Evolutionary conservation across 1,140 invertebrate genomes (phyloP).

Genomic region (Aphelenchoides avenae): DNA sequence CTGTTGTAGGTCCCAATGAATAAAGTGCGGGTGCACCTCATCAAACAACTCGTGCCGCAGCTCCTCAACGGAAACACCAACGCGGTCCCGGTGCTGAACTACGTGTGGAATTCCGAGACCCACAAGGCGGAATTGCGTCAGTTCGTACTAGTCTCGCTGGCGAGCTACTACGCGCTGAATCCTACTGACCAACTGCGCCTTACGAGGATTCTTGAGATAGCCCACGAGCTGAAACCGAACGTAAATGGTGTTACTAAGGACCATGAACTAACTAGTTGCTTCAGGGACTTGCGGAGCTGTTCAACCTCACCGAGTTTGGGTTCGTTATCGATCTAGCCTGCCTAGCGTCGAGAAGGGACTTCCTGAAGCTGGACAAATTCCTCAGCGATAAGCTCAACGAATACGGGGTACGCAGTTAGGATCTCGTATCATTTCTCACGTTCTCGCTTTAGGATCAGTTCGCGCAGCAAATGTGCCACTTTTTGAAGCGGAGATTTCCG

Average conservation of each 20-base stretch:
- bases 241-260: background rate
- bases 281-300: slow-evolving; percentile 76
- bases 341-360: slow-evolving; percentile 87
- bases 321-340: slow-evolving; percentile 97
- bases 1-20: slow-evolving; percentile 27
- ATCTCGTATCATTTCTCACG: background rate
- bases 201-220: slow-evolving; percentile 88
- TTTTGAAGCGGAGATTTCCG: slow-evolving; percentile 25
- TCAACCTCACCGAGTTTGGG: slow-evolving; percentile 84
- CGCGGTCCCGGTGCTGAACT: slow-evolving; percentile 39
- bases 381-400: slow-evolving; percentile 90
- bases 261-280: slow-evolving; percentile 9
- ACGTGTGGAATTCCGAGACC: slow-evolving; percentile 32
- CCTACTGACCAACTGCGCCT: slow-evolving; percentile 76
- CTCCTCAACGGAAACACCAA: slow-evolving; percentile 34
- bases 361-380: slow-evolving; percentile 97
- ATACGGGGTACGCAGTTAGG: slow-evolving; percentile 62
- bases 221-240: slow-evolving; percentile 74
- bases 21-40: slow-evolving; percentile 26
- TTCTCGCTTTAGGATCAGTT: slow-evolving; percentile 31
- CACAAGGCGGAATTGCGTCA: slow-evolving; percentile 14
- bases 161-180: slow-evolving; percentile 47
- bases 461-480: slow-evolving; percentile 42
- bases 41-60: slow-evolving; percentile 30
- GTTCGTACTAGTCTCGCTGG: slow-evolving; percentile 27